Evolutionary conservation across 2,113 vertebrate genomes (phyloP), one percentile per base, ranked within the genome.

Genomic region (Hassar affinis): DNA sequence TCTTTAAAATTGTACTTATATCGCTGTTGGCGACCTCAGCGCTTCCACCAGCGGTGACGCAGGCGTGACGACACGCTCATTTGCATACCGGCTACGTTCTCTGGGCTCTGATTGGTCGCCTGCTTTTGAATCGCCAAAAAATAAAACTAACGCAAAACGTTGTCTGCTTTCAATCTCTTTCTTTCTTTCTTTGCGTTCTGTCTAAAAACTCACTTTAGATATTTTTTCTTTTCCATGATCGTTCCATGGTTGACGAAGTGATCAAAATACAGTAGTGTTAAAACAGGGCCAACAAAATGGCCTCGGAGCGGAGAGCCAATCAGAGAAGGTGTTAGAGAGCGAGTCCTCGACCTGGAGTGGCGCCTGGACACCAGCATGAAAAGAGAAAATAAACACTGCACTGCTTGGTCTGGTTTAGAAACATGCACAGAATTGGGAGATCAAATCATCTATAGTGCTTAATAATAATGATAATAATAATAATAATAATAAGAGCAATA

Each of bases 271-370:
- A 66, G 88, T 2, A 79, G 62, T 57, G 68, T 57, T 88, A 88
- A 88, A 88, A 91, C 86, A 85, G 85, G 87, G 84, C 85, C 79
- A 91, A 93, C 92, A 94, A 95, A 91, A 95, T 95, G 94, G 94
- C 94, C 92, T 93, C 91, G 91, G 87, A 49, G 71, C 12, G 64
- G 85, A 76, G 87, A 92, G 92, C 94, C 93, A 94, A 94, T 94
- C 92, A 54, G 88, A 86, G 82, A 82, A 87, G 87, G 86, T 88
- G 86, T 90, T 91, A 93, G 79, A 68, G 64, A 52, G 88, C 90
- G n/a, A n/a, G n/a, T n/a, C n/a, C n/a, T 88, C 88, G 87, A 87
- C 83, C 79, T 54, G 30, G 83, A 89, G 86, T 80, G 61, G 83
- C 82, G 86, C 87, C 83, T 57, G 69, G 69, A 86, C 75, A 78